Conservation (phyloP, 2,888 invertebrate genomes). For the Euplagia quadripunctaria region DNA sequence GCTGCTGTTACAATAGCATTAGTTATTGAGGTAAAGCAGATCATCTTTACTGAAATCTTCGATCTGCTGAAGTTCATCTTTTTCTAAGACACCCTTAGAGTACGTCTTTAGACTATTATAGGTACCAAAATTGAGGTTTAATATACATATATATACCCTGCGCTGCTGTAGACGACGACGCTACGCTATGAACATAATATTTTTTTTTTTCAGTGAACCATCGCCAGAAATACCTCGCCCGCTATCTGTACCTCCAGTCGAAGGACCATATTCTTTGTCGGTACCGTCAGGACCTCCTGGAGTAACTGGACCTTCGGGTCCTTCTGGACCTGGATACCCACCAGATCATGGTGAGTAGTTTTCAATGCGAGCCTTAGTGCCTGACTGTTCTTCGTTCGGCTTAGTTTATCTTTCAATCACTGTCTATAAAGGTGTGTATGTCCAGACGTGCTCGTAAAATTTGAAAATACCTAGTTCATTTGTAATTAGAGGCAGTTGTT, state of each 20-base stretch:
- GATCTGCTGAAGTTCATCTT: neutral
- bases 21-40: neutral
- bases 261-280: constrained; percentile 37
- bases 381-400: neutral
- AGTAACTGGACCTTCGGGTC: constrained; percentile 47
- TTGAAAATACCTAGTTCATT: too few relatives aligned
- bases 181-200: neutral
- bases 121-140: too few relatives aligned
- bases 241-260: constrained; percentile 34
- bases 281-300: constrained; percentile 49
- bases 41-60: neutral
- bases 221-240: constrained; percentile 73
- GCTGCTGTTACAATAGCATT: neutral
- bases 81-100: neutral
- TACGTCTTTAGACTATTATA: too few relatives aligned
- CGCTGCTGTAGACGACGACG: neutral
- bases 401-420: neutral
- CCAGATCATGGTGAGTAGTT: constrained; percentile 60
- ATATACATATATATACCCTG: neutral
- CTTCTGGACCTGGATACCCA: constrained; percentile 58
- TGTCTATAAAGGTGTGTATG: too few relatives aligned
- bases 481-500: too few relatives aligned
- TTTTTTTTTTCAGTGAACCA: constrained; percentile 60
- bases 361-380: neutral
- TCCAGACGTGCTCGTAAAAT: too few relatives aligned